Evolutionary conservation across 2,797 vertebrate genomes (phyloP), one percentile per base, ranked within the genome.

Genomic region (Syndactyla subalaris): DNA sequence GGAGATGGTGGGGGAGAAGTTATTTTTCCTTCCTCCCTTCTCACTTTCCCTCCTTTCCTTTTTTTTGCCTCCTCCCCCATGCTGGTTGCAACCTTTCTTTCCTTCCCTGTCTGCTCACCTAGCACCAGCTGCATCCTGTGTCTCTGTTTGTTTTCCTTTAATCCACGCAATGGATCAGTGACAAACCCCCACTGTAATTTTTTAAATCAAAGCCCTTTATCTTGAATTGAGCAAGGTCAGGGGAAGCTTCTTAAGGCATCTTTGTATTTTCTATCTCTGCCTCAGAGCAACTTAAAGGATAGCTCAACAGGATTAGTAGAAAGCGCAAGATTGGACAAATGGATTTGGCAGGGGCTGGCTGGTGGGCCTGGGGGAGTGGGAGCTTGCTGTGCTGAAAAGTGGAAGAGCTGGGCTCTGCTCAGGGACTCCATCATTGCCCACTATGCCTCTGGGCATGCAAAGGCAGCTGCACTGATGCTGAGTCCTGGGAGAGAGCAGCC

Each of bases 191-290:
- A 72, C 91, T 59, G 86, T 68, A 96, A 88, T 94, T 95, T 96
- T 95, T 86, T 71, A 87, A 96, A 96, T 96, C 82, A 87, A 89
- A 96, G 58, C 82, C 92, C 83, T 97, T 96, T 96, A 95, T 96
- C 89, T 92, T 88, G 92, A 95, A 77, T 84, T 92, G 89, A 87
- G 81, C 88, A 96, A 97, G 92, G 93, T 94, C 91, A 92, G 68
- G 80, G 71, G 72, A 96, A 94, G 74, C 89, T 89, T 93, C 94
- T 97, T 91, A 96, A 94, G 77, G 79, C 91, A 91, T 89, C 23
- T 63, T 63, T 82, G 71, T 88, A 89, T 96, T 96, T 95, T 93
- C 88, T 86, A 30, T 93, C 83, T 92, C 62, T 94, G 84, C 93
- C 95, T 96, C 76, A 74, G 62, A 96, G 93, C 87, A 93, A 97